Base-by-base conservation (phyloP, 2,888 invertebrate genomes). In the Aproaerema taeniolella region DNA sequence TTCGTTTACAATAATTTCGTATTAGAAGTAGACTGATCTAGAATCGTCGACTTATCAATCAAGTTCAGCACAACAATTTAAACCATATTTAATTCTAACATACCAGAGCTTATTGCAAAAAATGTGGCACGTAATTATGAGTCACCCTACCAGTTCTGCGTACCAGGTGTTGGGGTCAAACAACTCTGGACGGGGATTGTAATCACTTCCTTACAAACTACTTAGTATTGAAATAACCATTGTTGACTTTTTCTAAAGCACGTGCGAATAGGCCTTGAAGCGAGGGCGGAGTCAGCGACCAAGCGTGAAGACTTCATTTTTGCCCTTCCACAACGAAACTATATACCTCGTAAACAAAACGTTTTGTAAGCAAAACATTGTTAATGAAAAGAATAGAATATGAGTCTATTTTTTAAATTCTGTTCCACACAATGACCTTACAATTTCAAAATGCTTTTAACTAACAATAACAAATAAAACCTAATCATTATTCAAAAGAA, bases 241-340 rank as follows among this genome's bases (percentile, higher is more conserved):
- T 62, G 58, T 51, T 50, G 49, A 52, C 44, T 61, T 67, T 69
- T 69, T 67, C 52, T 61, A 53, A 49, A 55, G 52, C 65, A 67
- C 63, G 66, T 61, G 60, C 63, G 50, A 58, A 53, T 14, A 46
- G 55, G 58, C 66, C 67, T 61, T 60, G 50, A 45, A 46, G 48
- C 72, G 65, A 74, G 70, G 73, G 67, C 71, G 58, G 50, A 60
- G 56, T 49, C 58, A 44, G 45, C 61, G 51, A 39, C 58, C 58
- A 60, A 73, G 65, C 78, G 65, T 80, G 74, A 76, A 74, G 69
- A 63, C 52, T 49, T 45, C 43, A 55, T 53, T 58, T 47, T 31
- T 64, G 61, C 61, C 67, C 67, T 69, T 65, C 52, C 46, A 58
- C 31, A 45, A 12, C 16, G 16, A 36, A 29, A 28, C 29, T 9